Evolutionary conservation across 1,140 invertebrate species (phyloP), one percentile per base, ranked within the genome.

Genomic region (Drosophila murphyi): DNA sequence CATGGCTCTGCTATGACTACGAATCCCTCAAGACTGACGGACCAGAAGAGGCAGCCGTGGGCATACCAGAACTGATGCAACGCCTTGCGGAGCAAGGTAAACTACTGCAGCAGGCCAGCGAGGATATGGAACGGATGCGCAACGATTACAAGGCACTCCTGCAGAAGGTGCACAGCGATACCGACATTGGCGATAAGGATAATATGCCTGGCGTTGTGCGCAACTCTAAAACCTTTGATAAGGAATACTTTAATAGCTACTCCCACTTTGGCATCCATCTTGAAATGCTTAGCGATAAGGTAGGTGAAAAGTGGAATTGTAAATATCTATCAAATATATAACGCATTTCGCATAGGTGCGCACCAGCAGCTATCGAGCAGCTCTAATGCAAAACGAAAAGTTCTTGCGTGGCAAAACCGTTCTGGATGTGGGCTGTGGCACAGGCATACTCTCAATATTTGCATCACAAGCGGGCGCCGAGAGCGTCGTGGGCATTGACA

Each of bases 241-340:
- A 95, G 79, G 95, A 95, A 73, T 99, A 99, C 93, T 99, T 99
- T 91, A 97, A 96, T 92, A 97, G 97, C 3, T 99, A 99, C 93
- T 97, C 98, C 67, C 98, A 99, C 93, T 99, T 98, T 94, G 96
- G 97, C 8, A 99, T 99, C 90, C 99, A 99, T 94, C 97, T 98
- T 93, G 98, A 97, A 91, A 98, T 98, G 97, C 93, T 98, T 7
- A 96, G 95, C 72, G 96, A 89, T 95, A 93, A 93, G 92, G 93
- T 72, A 31, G 2, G 10, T 7, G 5, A 20, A 20, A 28, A 32
- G 3, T 41, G 2, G 8, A 12, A 34, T 28, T 39, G 67, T 69
- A 50, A 45, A 39, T 7, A 60, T 59, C 43, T 51, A 10, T 56
- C 73, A 31, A 7, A 20, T 63, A 41, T 3, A 32, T 60, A 0